These are phyloP conservation scores for Toxotes chatareus DNA, from an alignment of 2,113 vertebrate species.

Conservation along the genomic window DNA sequence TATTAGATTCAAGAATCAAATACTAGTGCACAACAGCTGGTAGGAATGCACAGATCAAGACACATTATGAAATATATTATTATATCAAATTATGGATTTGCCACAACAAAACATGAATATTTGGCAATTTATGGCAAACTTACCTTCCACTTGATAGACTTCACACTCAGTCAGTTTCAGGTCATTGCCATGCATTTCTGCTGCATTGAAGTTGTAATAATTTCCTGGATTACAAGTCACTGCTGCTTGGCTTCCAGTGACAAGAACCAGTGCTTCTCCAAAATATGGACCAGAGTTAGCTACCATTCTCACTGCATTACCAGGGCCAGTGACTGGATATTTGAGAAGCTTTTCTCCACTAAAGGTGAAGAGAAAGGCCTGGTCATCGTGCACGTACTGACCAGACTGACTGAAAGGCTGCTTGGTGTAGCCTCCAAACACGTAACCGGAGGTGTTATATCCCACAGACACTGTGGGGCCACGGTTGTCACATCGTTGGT, in stretches of 20 bases:
- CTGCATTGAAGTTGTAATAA: conserved; percentile 55
- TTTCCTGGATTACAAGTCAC: conserved; percentile 35
- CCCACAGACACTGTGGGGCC: conserved; percentile 76
- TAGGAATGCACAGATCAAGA: too few species aligned
- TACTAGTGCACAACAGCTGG: too few species aligned
- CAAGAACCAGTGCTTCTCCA: conserved; percentile 47
- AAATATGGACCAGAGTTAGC: conserved; percentile 65
- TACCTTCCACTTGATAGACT: conserved; percentile 75
- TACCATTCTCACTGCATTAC: neutral
- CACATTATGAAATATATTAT: too few species aligned
- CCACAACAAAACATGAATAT: too few species aligned
- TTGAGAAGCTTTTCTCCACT: conserved; percentile 19
- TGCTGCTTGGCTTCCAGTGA: neutral
- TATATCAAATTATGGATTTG: too few species aligned
- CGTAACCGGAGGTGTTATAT: conserved; percentile 71
- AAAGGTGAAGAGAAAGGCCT: conserved; percentile 78
- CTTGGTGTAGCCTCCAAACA: conserved; percentile 78
- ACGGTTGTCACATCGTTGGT: conserved; percentile 66
- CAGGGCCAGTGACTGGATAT: neutral
- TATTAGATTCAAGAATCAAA: too few species aligned
- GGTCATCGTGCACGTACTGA: conserved; percentile 46
- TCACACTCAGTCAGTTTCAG: conserved; percentile 69
- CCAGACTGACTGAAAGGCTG: conserved; percentile 55
- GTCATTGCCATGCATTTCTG: conserved; percentile 69
- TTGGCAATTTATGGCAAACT: conserved; percentile 1